These are phyloP conservation scores for Andricus curvator DNA, from an alignment of 2,888 invertebrate genomes.

Conservation along the genomic window DNA sequence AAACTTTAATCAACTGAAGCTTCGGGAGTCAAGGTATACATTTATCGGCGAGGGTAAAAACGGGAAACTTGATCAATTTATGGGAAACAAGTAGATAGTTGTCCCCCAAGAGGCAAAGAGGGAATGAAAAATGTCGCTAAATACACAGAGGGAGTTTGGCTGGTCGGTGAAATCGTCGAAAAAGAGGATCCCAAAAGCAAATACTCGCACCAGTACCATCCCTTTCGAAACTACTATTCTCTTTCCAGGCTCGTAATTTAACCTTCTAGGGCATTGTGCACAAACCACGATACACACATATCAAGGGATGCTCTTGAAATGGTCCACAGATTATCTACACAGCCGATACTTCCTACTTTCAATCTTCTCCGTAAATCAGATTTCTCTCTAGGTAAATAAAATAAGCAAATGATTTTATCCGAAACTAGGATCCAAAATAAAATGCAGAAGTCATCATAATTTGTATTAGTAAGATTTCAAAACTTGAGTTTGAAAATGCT, in stretches of 20 bases:
- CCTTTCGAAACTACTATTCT: background rate
- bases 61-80: conserved; percentile 20
- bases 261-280: too few relatives aligned
- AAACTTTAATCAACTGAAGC: conserved; percentile 26
- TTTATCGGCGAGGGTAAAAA: conserved; percentile 13
- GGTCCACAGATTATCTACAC: conserved; percentile 11
- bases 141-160: conserved; percentile 2
- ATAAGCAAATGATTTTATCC: background rate
- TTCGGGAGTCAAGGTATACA: background rate
- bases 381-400: conserved; percentile 13
- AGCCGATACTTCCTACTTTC: background rate
- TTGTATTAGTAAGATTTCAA: too few relatives aligned
- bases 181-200: conserved; percentile 1
- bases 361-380: background rate
- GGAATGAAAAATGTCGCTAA: conserved; percentile 9
- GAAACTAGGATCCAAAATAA: too few relatives aligned
- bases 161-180: conserved; percentile 9
- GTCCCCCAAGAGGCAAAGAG: background rate
- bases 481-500: too few relatives aligned
- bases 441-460: too few relatives aligned
- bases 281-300: background rate
- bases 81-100: conserved; percentile 17
- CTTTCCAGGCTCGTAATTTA: too few relatives aligned
- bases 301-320: background rate
- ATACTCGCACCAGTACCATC: conserved; percentile 5